Evolutionary conservation across 2,888 invertebrate species (phyloP).

Genomic region (Polyommatus iphigenia): DNA sequence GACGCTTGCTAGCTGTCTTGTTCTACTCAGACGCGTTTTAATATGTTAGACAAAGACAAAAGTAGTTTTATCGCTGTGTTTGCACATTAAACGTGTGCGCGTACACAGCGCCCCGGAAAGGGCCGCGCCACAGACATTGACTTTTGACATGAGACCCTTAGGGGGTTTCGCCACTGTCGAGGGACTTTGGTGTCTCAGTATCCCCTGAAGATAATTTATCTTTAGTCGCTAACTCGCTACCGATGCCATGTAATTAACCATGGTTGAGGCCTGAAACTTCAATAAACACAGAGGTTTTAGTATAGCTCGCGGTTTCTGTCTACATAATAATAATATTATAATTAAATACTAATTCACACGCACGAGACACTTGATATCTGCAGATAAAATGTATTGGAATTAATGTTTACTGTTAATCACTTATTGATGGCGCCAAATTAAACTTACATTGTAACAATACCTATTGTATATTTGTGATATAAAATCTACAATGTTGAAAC

Average conservation of each 20-base stretch:
- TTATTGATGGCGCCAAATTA: not conserved
- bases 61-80: no score
- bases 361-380: not conserved
- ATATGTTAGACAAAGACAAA: no score
- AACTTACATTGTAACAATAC: conserved; percentile 5
- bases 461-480: not conserved
- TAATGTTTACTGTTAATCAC: not conserved
- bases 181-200: not conserved
- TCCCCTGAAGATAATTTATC: not conserved
- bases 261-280: no score
- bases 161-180: no score
- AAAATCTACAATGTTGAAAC: not conserved
- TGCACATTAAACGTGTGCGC: no score
- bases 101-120: no score
- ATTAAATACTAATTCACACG: not conserved
- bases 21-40: no score
- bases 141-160: no score
- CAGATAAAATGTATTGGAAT: not conserved
- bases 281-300: no score
- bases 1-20: no score
- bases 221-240: not conserved
- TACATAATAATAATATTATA: not conserved
- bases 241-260: not conserved
- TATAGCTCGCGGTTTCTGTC: no score
- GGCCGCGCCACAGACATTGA: no score